Conservation (phyloP, 2,888 invertebrate genomes). For the Agrotis ipsilon region DNA sequence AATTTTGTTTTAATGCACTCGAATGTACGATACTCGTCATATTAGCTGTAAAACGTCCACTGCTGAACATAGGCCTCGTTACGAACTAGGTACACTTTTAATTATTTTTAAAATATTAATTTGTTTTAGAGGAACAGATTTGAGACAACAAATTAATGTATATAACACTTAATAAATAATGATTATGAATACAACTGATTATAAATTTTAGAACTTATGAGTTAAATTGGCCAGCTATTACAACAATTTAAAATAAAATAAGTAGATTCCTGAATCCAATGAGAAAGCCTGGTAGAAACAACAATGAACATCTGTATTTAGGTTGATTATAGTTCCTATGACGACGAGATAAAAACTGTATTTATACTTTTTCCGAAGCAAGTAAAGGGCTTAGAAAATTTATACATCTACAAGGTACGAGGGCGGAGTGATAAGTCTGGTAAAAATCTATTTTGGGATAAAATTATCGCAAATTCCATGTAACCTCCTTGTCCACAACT, state of each 20-base stretch:
- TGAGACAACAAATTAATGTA: not conserved
- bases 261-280: not conserved
- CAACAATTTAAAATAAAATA: not conserved
- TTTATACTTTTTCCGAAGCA: not conserved
- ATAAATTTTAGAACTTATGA: not conserved
- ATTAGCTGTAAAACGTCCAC: no score
- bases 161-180: not conserved
- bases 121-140: not conserved
- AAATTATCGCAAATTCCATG: no score
- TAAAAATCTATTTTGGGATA: no score
- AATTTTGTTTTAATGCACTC: not conserved
- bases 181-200: not conserved
- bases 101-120: not conserved
- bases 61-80: no score
- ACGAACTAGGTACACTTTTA: not conserved
- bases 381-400: not conserved
- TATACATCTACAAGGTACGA: not conserved
- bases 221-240: not conserved
- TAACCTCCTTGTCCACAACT: no score
- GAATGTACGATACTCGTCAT: not conserved
- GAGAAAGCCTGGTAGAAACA: no score
- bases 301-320: no score
- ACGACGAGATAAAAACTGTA: no score
- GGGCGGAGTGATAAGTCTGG: no score
- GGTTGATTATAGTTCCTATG: no score